A percentile compares a stretch with the other conserved stretches of the same genome.
Evolutionary conservation across 1,140 invertebrate species (phyloP).

Genomic region (Choristoneura fumiferana): DNA sequence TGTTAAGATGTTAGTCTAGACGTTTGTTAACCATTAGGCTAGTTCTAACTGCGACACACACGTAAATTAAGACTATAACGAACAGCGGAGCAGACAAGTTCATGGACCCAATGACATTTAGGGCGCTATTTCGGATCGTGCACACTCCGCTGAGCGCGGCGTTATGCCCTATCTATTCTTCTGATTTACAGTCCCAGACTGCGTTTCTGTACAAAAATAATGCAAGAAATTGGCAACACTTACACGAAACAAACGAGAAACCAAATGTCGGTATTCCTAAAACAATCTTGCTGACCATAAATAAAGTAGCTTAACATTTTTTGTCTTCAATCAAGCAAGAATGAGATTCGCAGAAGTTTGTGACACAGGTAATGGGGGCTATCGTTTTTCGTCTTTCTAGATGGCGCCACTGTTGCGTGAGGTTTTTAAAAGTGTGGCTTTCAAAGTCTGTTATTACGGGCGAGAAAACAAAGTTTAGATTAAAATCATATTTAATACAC

Average conservation of each 20-base stretch:
- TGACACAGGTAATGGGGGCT: too few species aligned
- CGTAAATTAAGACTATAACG: conserved; percentile 45
- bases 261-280: neutral
- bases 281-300: too few species aligned
- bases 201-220: conserved; percentile 3
- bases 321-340: too few species aligned
- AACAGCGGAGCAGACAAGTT: conserved; percentile 49
- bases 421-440: too few species aligned
- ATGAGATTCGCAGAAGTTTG: too few species aligned
- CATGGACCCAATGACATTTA: conserved; percentile 58
- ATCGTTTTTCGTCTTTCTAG: too few species aligned
- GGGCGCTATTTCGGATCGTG: conserved; percentile 39
- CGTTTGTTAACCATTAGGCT: conserved; percentile 29
- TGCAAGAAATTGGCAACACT: neutral
- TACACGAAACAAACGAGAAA: neutral
- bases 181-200: conserved; percentile 36
- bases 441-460: too few species aligned
- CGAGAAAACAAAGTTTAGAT: too few species aligned
- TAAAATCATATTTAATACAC: too few species aligned
- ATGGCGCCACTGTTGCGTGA: too few species aligned
- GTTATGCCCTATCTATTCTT: conserved; percentile 32
- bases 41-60: conserved; percentile 29
- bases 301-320: too few species aligned
- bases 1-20: conserved; percentile 24
- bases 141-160: conserved; percentile 19